Conservation (phyloP, 2,113 vertebrate species). For the Pionites leucogaster region DNA sequence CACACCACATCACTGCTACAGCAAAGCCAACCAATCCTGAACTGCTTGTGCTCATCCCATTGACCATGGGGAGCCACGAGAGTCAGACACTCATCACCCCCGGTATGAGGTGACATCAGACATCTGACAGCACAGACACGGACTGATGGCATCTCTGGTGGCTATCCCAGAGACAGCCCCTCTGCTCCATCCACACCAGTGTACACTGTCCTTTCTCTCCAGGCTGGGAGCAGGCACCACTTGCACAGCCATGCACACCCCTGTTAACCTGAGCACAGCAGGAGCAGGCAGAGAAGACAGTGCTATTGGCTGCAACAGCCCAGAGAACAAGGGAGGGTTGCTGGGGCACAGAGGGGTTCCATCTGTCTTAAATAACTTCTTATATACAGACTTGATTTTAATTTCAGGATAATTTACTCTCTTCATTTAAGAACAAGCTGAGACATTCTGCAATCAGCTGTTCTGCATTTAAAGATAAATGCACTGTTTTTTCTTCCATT, state of each 20-base stretch:
- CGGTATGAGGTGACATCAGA: rapidly evolving
- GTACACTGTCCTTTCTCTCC: rapidly evolving
- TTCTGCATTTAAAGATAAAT: not conserved
- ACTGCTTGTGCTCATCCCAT: rapidly evolving
- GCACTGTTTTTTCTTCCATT: not conserved
- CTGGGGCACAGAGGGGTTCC: not conserved
- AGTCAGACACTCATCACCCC: rapidly evolving
- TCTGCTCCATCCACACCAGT: rapidly evolving
- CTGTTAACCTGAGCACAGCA: not conserved
- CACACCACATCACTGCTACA: not conserved
- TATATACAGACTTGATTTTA: not conserved
- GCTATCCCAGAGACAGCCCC: too few species aligned
- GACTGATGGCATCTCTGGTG: too few species aligned
- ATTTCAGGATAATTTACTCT: not conserved
- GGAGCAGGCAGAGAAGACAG: not conserved
- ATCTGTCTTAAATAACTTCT: not conserved
- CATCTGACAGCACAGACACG: not conserved
- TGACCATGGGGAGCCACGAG: rapidly evolving
- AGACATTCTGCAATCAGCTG: not conserved
- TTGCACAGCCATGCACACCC: not conserved
- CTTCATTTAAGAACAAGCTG: not conserved
- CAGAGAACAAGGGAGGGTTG: not conserved
- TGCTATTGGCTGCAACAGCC: not conserved
- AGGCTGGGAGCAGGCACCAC: not conserved
- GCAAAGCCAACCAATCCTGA: rapidly evolving